phyloP scores from a whole-genome alignment of 2,888 invertebrate genomes.

The Sicus ferrugineus region DNA sequence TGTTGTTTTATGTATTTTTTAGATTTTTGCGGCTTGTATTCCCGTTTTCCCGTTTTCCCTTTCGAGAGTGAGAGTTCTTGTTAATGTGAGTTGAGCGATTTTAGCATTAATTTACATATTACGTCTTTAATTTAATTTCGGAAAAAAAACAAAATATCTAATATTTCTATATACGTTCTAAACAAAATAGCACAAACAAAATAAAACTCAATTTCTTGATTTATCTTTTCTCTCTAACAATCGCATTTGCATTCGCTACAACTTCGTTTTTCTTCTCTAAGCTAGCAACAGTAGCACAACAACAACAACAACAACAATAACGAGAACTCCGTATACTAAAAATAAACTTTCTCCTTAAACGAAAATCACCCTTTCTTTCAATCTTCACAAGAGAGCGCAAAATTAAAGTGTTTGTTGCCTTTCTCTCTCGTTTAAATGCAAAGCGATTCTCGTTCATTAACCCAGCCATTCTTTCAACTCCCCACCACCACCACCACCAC shows the following conservation, averaged over 20 bases:
- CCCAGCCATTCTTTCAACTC: conserved; percentile 3
- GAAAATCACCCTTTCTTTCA: too few relatives aligned
- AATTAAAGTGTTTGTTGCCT: conserved; percentile 18
- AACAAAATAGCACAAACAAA: too few relatives aligned
- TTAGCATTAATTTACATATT: conserved; percentile 19
- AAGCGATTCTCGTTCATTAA: conserved; percentile 13
- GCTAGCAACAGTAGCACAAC: too few relatives aligned
- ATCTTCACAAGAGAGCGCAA: too few relatives aligned
- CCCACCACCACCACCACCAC: conserved; percentile 10
- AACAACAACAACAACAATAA: too few relatives aligned
- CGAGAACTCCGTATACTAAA: not conserved
- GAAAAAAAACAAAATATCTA: too few relatives aligned
- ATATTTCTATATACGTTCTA: too few relatives aligned
- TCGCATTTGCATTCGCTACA: too few relatives aligned
- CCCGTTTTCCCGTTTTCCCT: not conserved
- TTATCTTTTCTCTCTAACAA: too few relatives aligned
- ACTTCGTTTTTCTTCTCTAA: too few relatives aligned
- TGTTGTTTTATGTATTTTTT: not conserved
- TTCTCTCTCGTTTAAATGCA: conserved; percentile 25
- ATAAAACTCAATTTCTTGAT: too few relatives aligned
- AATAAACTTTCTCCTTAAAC: not conserved
- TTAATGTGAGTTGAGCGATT: conserved; percentile 10
- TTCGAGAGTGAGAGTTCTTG: not conserved
- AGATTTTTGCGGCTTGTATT: not conserved
- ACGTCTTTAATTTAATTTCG: too few relatives aligned